Evolutionary conservation across 2,113 vertebrate genomes (phyloP), one percentile per base, ranked within the genome.

Genomic region (Zosterops japonicus): DNA sequence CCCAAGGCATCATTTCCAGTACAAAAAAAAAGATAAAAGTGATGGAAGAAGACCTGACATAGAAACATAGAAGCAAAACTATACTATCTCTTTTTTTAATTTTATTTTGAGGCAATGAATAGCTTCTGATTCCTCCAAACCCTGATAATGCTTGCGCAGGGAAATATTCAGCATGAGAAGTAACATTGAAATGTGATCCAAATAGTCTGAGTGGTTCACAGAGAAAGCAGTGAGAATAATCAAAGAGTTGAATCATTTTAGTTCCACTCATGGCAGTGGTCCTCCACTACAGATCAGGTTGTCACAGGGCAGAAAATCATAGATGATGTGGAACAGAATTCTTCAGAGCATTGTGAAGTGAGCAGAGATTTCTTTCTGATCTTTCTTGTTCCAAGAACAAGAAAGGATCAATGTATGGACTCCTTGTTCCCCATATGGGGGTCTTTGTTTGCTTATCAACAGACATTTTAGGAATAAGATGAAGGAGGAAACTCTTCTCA

Each of bases 401-500:
- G 39, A 39, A 39, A 74, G 14, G 21, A 88, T 50, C 1, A 11
- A 91, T 36, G 22, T 42, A 47, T 44, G 35, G 31, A 9, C 24
- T 76, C 20, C 49, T 76, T 82, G 24, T 52, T 91, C 78, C 68
- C 28, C 24, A n/a, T 70, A 35, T 2, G 5, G 0, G 41, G 46
- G 19, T 95, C 75, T 90, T 83, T 42, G 42, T 88, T 93, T 90
- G 71, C 91, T 94, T 93, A 94, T 94, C 79, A 88, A 70, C 55
- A 90, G 74, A 82, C 10, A 21, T 61, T 88, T 92, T 17, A 35
- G 55, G 60, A 85, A 75, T 8, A 86, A 52, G 28, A 94, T 56
- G 52, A 93, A 95, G 71, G 39, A 59, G 85, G 78, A 95, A 94
- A 83, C 31, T 25, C 52, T 78, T 60, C 64, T 87, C 46, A 41